Evolutionary conservation across 2,797 vertebrate species (phyloP), one percentile per base, ranked within the genome.

Genomic region (Chrysocyon brachyurus): DNA sequence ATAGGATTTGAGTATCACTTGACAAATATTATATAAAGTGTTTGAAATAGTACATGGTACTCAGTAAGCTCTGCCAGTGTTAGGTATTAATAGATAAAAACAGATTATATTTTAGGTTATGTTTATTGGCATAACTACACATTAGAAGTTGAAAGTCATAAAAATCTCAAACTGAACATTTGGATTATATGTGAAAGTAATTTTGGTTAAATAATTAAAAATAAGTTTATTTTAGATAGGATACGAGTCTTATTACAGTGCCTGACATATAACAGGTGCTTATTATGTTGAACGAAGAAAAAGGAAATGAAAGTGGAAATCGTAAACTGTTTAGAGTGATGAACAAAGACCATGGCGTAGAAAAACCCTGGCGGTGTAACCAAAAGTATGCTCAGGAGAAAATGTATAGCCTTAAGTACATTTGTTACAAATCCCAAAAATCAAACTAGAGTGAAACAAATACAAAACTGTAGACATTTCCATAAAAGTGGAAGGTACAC

Each of bases 301-400:
- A 94, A 49, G 22, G 15, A 92, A 90, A 83, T 92, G 6, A 57
- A 68, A 84, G 72, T n/a, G 8, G 81, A 84, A 86, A 91, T 88
- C 8, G 63, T 90, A 40, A 92, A 79, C 57, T 68, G 33, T 26
- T 64, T 72, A 78, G 68, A 86, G 19, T 61, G 28, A 79, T 85
- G 63, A 92, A 77, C 16, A 92, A 49, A 54, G 72, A 72, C 26
- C 22, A 54, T 52, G 40, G 66, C 24, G 75, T 52, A 96, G 84
- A 49, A 89, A 49, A 54, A 12, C 24, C 28, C 79, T 87, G 33
- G 15, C 70, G 54, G 16, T 36, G 1, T 84, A 72, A 66, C 70
- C 66, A 77, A 63, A 96, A 90, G 36, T 86, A 64, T 84, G 31
- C 56, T 70, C n/a, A 90, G 33, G 90, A 83, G 59, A 92, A 86